phyloP scores from a whole-genome alignment of 2,797 vertebrate species.

The Falco columbarius region DNA sequence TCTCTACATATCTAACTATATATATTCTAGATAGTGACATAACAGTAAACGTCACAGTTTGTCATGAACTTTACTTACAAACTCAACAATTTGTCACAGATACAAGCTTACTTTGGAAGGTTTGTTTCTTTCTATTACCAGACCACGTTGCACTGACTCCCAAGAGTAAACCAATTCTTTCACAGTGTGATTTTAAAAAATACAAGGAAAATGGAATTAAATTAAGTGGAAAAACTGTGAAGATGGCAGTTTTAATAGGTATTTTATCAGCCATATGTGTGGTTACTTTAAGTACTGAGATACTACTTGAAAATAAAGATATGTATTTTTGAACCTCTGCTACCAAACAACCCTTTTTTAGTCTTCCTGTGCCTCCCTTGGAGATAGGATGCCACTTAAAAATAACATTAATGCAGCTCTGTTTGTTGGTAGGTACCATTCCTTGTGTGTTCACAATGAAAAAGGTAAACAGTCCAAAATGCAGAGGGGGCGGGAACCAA shows the following conservation, averaged over 20 bases:
- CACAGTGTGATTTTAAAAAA: not conserved
- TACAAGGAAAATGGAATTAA: not conserved
- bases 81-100: not conserved
- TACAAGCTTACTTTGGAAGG: not conserved
- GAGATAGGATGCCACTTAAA: not conserved
- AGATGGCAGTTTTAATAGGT: not conserved
- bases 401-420: not conserved
- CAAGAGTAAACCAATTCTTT: not conserved
- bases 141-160: not conserved
- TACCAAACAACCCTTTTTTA: not conserved
- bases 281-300: not conserved
- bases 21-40: not conserved
- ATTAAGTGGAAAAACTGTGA: not conserved
- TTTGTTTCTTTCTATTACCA: not conserved
- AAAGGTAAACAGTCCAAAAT: not conserved
- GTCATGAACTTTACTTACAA: too few species aligned
- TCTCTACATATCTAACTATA: not conserved
- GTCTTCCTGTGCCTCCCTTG: not conserved
- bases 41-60: not conserved
- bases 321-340: not conserved
- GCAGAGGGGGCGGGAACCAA: fast-evolving
- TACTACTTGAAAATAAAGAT: not conserved
- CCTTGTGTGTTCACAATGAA: not conserved
- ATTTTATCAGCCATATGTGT: not conserved
- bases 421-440: not conserved